Percentiles rank a stretch among this genome's conserved stretches.
Evolutionary conservation across 2,888 invertebrate genomes (phyloP).

Genomic region (Nomada hirtipes): DNA sequence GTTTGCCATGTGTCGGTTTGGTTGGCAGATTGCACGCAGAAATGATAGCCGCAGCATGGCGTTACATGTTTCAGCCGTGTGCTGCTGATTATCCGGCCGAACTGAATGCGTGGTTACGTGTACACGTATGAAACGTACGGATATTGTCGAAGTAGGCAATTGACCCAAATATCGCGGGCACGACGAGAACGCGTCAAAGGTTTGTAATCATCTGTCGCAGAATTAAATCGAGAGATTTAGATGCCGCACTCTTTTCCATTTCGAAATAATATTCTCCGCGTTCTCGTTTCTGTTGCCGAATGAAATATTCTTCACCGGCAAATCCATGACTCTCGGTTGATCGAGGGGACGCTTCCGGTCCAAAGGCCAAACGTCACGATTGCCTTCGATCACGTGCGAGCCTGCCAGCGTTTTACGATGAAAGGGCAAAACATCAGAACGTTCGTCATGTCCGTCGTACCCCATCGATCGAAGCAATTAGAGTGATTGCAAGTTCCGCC

Average conservation of each 20-base stretch:
- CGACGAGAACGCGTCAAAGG: background rate
- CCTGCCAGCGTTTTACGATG: background rate
- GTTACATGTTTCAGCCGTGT: slow-evolving; percentile 10
- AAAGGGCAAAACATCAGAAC: slow-evolving; percentile 25
- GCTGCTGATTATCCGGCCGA: slow-evolving; percentile 6
- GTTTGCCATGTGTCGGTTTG: slow-evolving; percentile 74
- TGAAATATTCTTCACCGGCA: background rate
- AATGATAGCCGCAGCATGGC: slow-evolving; percentile 72
- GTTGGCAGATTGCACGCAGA: slow-evolving; percentile 75
- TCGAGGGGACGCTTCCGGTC: background rate
- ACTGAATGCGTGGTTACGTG: background rate
- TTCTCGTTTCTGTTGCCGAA: background rate
- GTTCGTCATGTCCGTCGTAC: slow-evolving; percentile 13
- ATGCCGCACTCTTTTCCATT: too few relatives aligned
- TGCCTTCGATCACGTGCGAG: background rate
- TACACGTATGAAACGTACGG: background rate
- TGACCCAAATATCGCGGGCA: background rate
- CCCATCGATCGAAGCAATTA: slow-evolving; percentile 41
- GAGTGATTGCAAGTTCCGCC: slow-evolving; percentile 40
- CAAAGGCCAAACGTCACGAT: background rate
- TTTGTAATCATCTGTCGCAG: background rate
- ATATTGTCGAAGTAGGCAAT: slow-evolving; percentile 5
- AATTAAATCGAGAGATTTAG: too few relatives aligned
- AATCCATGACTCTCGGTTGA: background rate
- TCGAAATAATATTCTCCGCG: too few relatives aligned